Percentiles rank a stretch among this genome's conserved stretches.
These are phyloP conservation scores for Poecilia wingei DNA, from an alignment of 2,797 vertebrate genomes.

Conservation along the genomic window DNA sequence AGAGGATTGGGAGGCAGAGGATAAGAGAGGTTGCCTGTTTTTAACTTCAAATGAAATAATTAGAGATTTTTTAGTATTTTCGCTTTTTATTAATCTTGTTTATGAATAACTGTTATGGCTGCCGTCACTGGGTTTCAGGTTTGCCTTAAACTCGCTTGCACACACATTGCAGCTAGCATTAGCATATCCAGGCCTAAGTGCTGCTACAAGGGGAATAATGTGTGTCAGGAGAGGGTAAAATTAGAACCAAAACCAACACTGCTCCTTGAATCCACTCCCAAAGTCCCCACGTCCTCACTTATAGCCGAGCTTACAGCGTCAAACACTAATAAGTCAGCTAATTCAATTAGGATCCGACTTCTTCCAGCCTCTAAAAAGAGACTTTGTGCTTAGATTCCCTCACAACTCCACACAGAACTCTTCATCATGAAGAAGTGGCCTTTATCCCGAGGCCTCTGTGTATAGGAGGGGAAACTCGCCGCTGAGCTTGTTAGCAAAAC, in stretches of 20 bases:
- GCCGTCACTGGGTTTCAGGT: conserved; percentile 24
- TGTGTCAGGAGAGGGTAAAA: conserved; percentile 75
- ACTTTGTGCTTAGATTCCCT: conserved; percentile 65
- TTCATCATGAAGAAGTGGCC: conserved; percentile 67
- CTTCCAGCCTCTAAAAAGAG: conserved; percentile 63
- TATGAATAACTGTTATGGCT: conserved; percentile 26
- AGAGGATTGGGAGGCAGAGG: conserved; percentile 48
- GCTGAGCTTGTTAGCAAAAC: conserved; percentile 80
- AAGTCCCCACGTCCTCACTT: conserved; percentile 65
- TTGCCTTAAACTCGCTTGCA: conserved; percentile 54
- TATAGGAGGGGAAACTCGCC: conserved; percentile 54
- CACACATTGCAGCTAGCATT: conserved; percentile 67
- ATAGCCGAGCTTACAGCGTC: conserved; percentile 64
- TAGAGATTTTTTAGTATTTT: conserved; percentile 26
- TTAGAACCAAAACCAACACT: conserved; percentile 74
- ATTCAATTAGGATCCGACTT: conserved; percentile 74
- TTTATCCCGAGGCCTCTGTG: conserved; percentile 62
- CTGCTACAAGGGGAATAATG: conserved; percentile 70
- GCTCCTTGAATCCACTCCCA: conserved; percentile 66
- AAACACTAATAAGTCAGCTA: conserved; percentile 77
- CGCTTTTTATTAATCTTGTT: conserved; percentile 11
- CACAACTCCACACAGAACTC: conserved; percentile 60
- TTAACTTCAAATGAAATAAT: conserved; percentile 41
- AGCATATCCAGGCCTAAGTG: conserved; percentile 68
- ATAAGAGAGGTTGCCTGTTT: conserved; percentile 35